Base-by-base conservation (phyloP, 1,140 invertebrate species). In the Heliothis virescens region DNA sequence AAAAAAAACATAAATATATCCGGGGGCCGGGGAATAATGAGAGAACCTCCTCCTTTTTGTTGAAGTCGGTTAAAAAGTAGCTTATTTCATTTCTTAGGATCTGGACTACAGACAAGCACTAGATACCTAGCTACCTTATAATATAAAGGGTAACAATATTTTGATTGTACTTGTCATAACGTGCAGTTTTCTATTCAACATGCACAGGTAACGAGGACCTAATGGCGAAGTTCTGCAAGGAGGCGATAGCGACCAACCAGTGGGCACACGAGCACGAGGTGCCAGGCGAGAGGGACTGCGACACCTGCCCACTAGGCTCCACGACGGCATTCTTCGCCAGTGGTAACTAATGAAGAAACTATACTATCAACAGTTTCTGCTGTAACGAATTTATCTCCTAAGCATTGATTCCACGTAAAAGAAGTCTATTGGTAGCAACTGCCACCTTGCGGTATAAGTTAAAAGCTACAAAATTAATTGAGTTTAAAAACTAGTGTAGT, bases 241-340 rank as follows among this genome's bases (percentile, higher is more conserved):
- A 93, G 16, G 89, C 87, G 0, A 82, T 91, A 0, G 87, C 86
- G 2, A 92, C 91, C 0, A 81, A 86, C n/a, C 79, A 84, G 11
- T 94, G 92, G 92, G 86, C 87, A 9, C 79, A 85, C 7, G 87
- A 89, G 7, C 88, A 90, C 53, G 86, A 92, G 52, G 85, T 85
- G 12, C 82, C 73, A 0, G 84, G 75, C 0, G 82, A 84, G n/a
- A 69, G 84, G 9, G 87, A 90, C 53, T 92, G 91, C 65, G 73
- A 82, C 4, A 83, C 72, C 4, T 92, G 91, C 67, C 79, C 84
- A 21, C 85, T 94, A 2, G 93, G 93, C 11, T 91, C 92, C 1
- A 85, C 83, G 16, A 92, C 90, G 0, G 89, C 93, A 0, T 94
- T 94, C 79, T 90, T 92, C 72, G 89, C 90, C 16, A 89, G 86